Base-by-base conservation (phyloP, 2,888 invertebrate species). In the Xestia xanthographa region DNA sequence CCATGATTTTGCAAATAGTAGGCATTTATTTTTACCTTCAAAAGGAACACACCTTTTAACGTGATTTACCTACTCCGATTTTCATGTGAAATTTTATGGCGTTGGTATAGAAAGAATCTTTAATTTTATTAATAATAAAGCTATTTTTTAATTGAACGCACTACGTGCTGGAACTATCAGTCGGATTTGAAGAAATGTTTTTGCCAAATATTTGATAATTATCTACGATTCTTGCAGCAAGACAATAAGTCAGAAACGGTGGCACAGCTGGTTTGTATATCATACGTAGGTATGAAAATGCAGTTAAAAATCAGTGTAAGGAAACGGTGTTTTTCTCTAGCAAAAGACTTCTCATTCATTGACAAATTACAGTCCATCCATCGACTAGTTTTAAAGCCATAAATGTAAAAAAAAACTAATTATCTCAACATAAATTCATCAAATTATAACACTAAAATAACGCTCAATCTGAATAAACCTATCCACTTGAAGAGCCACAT, bases 1-100 rank as follows among this genome's bases (percentile, higher is more conserved):
- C 26, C 58, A 66, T 34, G 67, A 48, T 80, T 80, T 66, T 48
- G 20, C 20, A 53, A 77, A 72, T 79, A 34, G 34, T 14, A 56
- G 26, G 20, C n/a, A 29, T 26, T 66, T 62, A 69, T 79, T 75
- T 50, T 65, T 34, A 60, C 26, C 34, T 20, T 14, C 4, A n/a
- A 50, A 74, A 41, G 8, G n/a, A 63, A 41, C n/a, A 41, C 62
- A 63, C 62, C 6, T 41, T 63, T 63, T 41, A 14, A n/a, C 63
- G 38, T 63, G 38, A 63, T 62, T 38, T 17, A 63, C n/a, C 22
- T 12, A 12, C 12, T 20, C 48, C 9, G 29, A 8, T 41, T 41
- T n/a, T n/a, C n/a, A 22, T 22, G 34, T 22, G 11, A 41, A 38
- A 22, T 34, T 38, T 22, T 62, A 62, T 29, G 38, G 41, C 5